phyloP scores from a whole-genome alignment of 2,888 invertebrate genomes.

The Erebia epiphron region DNA sequence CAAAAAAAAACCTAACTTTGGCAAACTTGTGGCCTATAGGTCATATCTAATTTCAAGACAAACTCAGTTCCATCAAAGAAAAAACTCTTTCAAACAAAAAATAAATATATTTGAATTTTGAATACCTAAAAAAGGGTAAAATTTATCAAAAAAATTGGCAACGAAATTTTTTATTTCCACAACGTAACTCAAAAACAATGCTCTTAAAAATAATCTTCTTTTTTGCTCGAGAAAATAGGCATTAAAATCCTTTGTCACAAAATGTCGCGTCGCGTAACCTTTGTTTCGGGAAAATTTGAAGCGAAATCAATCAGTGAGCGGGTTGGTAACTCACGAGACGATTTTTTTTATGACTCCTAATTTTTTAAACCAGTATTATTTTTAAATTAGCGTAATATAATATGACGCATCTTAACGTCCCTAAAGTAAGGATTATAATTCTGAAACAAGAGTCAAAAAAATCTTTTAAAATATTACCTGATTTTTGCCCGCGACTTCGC shows the following conservation, averaged over 20 bases:
- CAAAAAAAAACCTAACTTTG: too few relatives aligned
- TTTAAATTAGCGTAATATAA: too few relatives aligned
- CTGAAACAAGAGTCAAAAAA: background rate
- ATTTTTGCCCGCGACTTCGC: too few relatives aligned
- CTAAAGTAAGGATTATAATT: too few relatives aligned
- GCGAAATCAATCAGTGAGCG: constrained; percentile 9
- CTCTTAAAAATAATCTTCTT: constrained; percentile 3
- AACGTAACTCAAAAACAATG: background rate
- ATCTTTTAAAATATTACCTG: too few relatives aligned
- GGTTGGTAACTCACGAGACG: background rate
- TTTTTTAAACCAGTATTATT: too few relatives aligned
- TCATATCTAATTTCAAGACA: too few relatives aligned
- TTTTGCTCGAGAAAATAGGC: background rate
- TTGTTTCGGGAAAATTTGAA: constrained; percentile 3
- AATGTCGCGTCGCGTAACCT: constrained; percentile 3
- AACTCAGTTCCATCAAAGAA: background rate
- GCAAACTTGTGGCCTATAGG: too few relatives aligned
- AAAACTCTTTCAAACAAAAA: background rate
- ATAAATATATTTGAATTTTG: too few relatives aligned
- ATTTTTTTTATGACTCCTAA: too few relatives aligned
- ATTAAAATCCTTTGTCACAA: constrained; percentile 10
- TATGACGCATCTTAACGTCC: too few relatives aligned
- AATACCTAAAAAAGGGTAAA: background rate
- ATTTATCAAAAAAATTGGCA: background rate
- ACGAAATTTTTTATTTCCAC: background rate